A percentile compares a stretch with the other conserved stretches of the same genome.
Evolutionary conservation across 2,797 vertebrate species (phyloP).

Genomic region (Periparus ater): DNA sequence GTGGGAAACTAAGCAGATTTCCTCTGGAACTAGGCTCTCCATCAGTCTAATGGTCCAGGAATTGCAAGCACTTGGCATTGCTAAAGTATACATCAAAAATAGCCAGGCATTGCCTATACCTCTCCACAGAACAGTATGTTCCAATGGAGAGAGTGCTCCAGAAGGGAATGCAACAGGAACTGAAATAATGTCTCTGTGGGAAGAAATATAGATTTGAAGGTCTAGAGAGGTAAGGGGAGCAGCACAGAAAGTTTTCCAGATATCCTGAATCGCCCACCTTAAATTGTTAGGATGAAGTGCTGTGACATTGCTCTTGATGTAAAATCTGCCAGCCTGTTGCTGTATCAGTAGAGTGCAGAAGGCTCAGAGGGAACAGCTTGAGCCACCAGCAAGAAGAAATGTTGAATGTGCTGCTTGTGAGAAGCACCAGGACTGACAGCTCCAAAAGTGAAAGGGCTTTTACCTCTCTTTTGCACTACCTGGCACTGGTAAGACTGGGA

Average conservation of each 20-base stretch:
- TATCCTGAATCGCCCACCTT: background rate
- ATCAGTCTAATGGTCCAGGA: background rate
- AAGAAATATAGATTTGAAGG: background rate
- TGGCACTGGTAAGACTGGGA: background rate
- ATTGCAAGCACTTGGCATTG: background rate
- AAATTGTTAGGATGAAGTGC: background rate
- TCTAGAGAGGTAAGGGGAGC: background rate
- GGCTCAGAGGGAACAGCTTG: background rate
- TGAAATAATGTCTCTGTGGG: background rate
- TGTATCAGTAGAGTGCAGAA: background rate
- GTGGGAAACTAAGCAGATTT: background rate
- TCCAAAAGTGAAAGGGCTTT: background rate
- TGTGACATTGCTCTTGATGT: background rate
- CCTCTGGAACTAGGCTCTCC: background rate
- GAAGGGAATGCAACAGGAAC: background rate
- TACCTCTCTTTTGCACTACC: background rate
- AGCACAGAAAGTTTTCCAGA: background rate
- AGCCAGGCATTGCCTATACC: background rate
- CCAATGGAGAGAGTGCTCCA: background rate
- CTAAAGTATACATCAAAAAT: background rate
- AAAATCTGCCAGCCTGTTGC: constrained; percentile 26
- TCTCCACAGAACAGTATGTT: background rate
- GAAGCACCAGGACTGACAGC: background rate
- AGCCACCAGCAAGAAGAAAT: background rate
- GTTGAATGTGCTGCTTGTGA: background rate